phyloP scores from a whole-genome alignment of 2,797 vertebrate genomes.

The Syndactyla subalaris region DNA sequence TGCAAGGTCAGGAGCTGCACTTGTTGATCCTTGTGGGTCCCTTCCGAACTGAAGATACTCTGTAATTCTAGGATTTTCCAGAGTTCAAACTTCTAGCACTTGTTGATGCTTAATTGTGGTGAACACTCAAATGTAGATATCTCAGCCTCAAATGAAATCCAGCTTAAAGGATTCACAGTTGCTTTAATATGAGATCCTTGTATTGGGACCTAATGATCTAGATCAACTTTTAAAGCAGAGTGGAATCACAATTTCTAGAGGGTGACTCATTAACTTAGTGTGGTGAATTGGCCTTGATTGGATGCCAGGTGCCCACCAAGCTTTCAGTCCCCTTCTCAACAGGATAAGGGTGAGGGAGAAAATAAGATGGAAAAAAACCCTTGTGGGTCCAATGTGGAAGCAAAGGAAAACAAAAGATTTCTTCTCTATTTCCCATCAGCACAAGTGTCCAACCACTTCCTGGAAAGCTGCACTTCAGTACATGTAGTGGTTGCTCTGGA shows the following conservation, averaged over 20 bases:
- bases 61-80: background rate
- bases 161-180: background rate
- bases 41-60: background rate
- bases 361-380: background rate
- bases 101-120: background rate
- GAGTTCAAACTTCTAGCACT: background rate
- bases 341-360: rapidly evolving
- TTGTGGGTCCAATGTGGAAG: background rate
- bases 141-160: background rate
- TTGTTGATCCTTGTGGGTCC: rapidly evolving
- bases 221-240: background rate
- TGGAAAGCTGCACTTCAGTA: background rate
- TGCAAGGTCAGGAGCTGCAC: rapidly evolving
- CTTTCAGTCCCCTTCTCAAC: background rate
- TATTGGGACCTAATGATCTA: background rate
- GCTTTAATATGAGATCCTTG: background rate
- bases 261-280: background rate
- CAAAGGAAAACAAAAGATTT: background rate
- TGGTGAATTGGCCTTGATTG: background rate
- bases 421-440: background rate
- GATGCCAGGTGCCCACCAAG: background rate
- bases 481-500: rapidly evolving
- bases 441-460: background rate
- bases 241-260: background rate
- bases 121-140: background rate